These are phyloP conservation scores for Epinephelus cyanopodus DNA, from an alignment of 2,113 vertebrate species.

Conservation along the genomic window DNA sequence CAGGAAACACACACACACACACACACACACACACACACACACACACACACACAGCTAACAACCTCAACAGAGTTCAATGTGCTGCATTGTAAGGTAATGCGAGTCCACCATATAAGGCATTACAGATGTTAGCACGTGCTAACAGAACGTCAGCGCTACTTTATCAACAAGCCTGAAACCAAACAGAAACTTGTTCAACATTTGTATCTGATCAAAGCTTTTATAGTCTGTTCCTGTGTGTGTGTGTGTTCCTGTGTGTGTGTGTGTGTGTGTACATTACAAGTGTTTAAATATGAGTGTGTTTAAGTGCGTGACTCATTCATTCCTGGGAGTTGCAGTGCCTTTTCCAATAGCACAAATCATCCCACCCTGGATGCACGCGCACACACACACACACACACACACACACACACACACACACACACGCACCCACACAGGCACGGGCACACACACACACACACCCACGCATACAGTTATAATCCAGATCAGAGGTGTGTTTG, in stretches of 20 bases:
- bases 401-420: slow-evolving; percentile 1
- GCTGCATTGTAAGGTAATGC: not conserved
- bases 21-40: slow-evolving; percentile 14
- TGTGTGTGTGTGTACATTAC: slow-evolving; percentile 13
- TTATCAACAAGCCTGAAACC: not conserved
- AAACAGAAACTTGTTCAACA: not conserved
- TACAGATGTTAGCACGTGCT: slow-evolving; percentile 2
- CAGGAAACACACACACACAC: slow-evolving; percentile 22
- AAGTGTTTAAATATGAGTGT: slow-evolving; percentile 32
- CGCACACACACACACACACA: not conserved
- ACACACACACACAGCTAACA: slow-evolving; percentile 8
- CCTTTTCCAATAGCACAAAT: slow-evolving; percentile 55
- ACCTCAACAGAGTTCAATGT: not conserved
- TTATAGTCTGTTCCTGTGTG: slow-evolving; percentile 7
- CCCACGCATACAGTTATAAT: slow-evolving; percentile 6
- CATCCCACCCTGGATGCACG: slow-evolving; percentile 47
- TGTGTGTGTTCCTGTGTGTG: slow-evolving; percentile 7
- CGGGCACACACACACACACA: slow-evolving; percentile 1
- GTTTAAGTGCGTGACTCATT: slow-evolving; percentile 65
- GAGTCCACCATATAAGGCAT: too few relatives aligned
- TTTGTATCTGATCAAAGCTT: not conserved
- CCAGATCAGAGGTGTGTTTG: slow-evolving; percentile 54
- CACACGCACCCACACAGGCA: slow-evolving; percentile 3
- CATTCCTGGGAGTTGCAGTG: slow-evolving; percentile 60
- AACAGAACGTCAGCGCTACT: not conserved